Evolutionary conservation across 2,113 vertebrate genomes (phyloP).

Genomic region (Clarias batrachus): DNA sequence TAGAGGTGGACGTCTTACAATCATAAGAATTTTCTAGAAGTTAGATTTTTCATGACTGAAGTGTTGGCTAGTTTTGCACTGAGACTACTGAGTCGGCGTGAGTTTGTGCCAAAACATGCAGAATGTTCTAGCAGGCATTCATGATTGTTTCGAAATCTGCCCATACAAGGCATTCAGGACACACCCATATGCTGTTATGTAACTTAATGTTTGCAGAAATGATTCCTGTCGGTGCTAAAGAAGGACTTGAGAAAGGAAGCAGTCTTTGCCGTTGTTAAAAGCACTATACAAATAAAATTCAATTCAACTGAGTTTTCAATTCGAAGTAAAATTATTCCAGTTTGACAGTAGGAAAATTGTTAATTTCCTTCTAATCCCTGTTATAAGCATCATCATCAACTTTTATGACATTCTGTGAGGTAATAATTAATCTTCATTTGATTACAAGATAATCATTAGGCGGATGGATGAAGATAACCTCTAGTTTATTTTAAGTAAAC

Average conservation of each 20-base stretch:
- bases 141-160: constrained; percentile 5
- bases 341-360: neutral
- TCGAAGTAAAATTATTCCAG: neutral
- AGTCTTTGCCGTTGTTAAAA: no score
- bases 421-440: no score
- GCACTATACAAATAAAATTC: no score
- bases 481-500: neutral
- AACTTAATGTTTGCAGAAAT: constrained; percentile 13
- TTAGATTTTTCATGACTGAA: neutral
- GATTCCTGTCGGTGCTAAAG: neutral
- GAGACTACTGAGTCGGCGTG: constrained; percentile 12
- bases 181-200: constrained; percentile 21
- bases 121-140: constrained; percentile 40
- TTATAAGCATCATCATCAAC: neutral
- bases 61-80: neutral
- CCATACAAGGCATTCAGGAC: constrained; percentile 30
- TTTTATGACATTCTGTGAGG: no score
- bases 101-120: constrained; percentile 15
- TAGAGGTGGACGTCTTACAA: no score
- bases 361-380: neutral
- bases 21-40: no score
- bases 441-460: no score
- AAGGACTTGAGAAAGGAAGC: neutral
- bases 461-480: no score
- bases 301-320: no score